phyloP scores from a whole-genome alignment of 2,888 invertebrate genomes.

The Mesorhabditis sp. region DNA sequence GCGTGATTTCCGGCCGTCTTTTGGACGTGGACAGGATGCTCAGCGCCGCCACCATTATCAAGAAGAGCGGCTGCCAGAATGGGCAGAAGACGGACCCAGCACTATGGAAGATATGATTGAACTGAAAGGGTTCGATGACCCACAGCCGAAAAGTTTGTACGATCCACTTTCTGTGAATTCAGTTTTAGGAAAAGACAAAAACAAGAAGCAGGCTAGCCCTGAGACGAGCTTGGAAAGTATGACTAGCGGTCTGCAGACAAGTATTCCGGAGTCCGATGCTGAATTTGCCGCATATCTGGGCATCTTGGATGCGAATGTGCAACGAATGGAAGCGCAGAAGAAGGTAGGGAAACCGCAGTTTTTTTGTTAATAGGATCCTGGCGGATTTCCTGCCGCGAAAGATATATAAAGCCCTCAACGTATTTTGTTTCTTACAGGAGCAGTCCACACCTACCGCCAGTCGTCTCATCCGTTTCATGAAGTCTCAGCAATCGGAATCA shows the following conservation, averaged over 20 bases:
- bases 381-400: no score
- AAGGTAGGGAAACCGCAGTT: no score
- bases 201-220: no score
- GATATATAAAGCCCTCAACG: no score
- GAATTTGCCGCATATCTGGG: background rate
- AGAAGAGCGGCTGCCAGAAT: conserved; percentile 53
- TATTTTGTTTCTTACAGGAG: no score
- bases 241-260: background rate
- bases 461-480: no score
- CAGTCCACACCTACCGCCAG: no score
- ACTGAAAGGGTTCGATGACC: conserved; percentile 55
- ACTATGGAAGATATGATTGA: conserved; percentile 56
- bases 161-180: conserved; percentile 1
- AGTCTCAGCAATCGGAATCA: no score
- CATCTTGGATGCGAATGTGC: background rate
- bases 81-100: conserved; percentile 56
- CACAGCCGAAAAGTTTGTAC: conserved; percentile 10
- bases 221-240: no score
- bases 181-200: no score
- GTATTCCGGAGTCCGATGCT: background rate
- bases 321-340: background rate
- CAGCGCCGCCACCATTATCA: conserved; percentile 15
- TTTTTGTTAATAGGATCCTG: no score
- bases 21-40: conserved; percentile 10
- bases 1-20: background rate